Evolutionary conservation across 2,888 invertebrate species (phyloP).

Genomic region (Seira ritae): DNA sequence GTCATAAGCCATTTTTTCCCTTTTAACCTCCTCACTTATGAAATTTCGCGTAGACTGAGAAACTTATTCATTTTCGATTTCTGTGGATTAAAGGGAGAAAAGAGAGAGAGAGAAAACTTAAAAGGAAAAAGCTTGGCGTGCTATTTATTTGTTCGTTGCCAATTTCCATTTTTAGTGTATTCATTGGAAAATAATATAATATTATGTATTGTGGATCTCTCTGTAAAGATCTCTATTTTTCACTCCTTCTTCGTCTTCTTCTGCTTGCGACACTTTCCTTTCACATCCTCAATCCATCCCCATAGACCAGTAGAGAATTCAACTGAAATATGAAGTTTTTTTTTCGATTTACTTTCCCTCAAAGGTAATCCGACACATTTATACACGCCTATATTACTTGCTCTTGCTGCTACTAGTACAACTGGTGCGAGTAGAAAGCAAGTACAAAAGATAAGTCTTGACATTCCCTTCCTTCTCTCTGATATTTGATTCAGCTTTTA

Average conservation of each 20-base stretch:
- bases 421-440: background rate
- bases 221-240: background rate
- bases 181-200: slow-evolving; percentile 28
- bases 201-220: slow-evolving; percentile 1
- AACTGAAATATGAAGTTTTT: slow-evolving; percentile 39
- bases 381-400: background rate
- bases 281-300: background rate
- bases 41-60: too few relatives aligned
- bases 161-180: slow-evolving; percentile 28
- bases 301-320: background rate
- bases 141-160: background rate
- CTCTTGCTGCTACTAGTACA: background rate
- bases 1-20: too few relatives aligned
- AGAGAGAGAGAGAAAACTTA: too few relatives aligned
- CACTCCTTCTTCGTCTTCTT: slow-evolving; percentile 10
- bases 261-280: slow-evolving; percentile 17
- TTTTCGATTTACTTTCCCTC: slow-evolving; percentile 44
- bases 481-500: background rate
- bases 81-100: too few relatives aligned
- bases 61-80: too few relatives aligned
- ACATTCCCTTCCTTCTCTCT: background rate
- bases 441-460: too few relatives aligned
- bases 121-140: too few relatives aligned
- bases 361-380: slow-evolving; percentile 53
- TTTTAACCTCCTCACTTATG: too few relatives aligned